Percentiles rank a stretch among this genome's conserved stretches.
Evolutionary conservation across 2,797 vertebrate species (phyloP).

Genomic region (Synaphobranchus kaupii): DNA sequence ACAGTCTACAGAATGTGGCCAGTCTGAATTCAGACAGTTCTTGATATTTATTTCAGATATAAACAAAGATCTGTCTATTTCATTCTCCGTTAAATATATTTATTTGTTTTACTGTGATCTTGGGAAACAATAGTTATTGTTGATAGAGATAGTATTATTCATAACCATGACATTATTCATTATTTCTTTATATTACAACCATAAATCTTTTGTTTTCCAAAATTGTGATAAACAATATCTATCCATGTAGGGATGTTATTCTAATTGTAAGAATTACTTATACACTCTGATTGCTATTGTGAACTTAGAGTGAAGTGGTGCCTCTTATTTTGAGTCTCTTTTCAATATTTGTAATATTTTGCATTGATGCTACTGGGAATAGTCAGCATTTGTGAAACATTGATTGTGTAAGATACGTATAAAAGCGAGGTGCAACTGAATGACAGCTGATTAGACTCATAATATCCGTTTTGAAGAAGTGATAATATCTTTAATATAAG

Average conservation of each 20-base stretch:
- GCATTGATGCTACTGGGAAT: slow-evolving; percentile 13
- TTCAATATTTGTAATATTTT: background rate
- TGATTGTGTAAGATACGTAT: background rate
- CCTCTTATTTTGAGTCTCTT: background rate
- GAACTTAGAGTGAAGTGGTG: background rate
- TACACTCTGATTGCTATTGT: background rate
- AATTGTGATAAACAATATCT: background rate
- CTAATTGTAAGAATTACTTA: background rate
- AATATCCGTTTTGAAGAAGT: slow-evolving; percentile 61
- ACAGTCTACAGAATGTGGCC: background rate
- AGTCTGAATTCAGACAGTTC: background rate
- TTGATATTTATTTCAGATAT: background rate
- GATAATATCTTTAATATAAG: slow-evolving; percentile 59
- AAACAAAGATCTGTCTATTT: slow-evolving; percentile 1
- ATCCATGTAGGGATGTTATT: background rate
- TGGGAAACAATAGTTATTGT: background rate
- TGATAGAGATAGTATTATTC: background rate
- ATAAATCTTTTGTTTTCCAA: slow-evolving; percentile 23
- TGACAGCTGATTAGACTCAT: slow-evolving; percentile 43
- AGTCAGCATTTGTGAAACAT: background rate
- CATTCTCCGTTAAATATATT: background rate
- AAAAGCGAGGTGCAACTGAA: background rate
- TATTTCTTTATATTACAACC: background rate
- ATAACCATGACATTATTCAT: background rate
- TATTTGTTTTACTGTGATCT: background rate